A percentile compares a stretch with the other conserved stretches of the same genome.
phyloP scores from a whole-genome alignment of 2,797 vertebrate genomes.

The Pangasius macronema region DNA sequence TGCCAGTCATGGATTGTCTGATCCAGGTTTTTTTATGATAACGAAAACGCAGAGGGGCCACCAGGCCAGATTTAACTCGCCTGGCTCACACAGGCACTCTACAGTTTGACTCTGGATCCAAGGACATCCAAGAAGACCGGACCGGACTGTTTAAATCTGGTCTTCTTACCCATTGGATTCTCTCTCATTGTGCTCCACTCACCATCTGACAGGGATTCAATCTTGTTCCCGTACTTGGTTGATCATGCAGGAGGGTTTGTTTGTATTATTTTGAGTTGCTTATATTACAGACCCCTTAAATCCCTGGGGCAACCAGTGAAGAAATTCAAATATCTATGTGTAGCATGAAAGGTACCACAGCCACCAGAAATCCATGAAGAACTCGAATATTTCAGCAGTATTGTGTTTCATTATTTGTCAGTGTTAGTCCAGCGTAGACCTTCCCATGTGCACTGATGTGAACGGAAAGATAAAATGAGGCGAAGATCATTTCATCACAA shows the following conservation, averaged over 20 bases:
- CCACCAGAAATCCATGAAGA: slow-evolving; percentile 37
- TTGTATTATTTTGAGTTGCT: slow-evolving; percentile 51
- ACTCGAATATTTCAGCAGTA: slow-evolving; percentile 42
- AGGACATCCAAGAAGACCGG: slow-evolving; percentile 35
- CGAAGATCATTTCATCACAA: slow-evolving; percentile 1
- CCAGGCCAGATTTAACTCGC: slow-evolving; percentile 36
- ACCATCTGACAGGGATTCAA: slow-evolving; percentile 16
- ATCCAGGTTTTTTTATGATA: slow-evolving; percentile 25
- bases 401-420: slow-evolving; percentile 44
- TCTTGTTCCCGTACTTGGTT: slow-evolving; percentile 11
- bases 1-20: slow-evolving; percentile 30
- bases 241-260: slow-evolving; percentile 37
- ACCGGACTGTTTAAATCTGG: slow-evolving; percentile 36
- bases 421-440: slow-evolving; percentile 36
- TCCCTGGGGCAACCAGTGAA: slow-evolving; percentile 23
- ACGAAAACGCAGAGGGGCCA: slow-evolving; percentile 5
- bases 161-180: slow-evolving; percentile 34
- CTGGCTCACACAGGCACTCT: slow-evolving; percentile 22
- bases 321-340: slow-evolving; percentile 50
- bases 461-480: slow-evolving; percentile 17
- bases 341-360: slow-evolving; percentile 61
- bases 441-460: slow-evolving; percentile 37
- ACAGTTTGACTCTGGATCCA: slow-evolving; percentile 39
- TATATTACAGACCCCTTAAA: slow-evolving; percentile 17
- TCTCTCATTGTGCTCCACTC: slow-evolving; percentile 30